A percentile compares a stretch with the other conserved stretches of the same genome.
These are phyloP conservation scores for Vanacampus margaritifer DNA, from an alignment of 2,113 vertebrate species.

Conservation along the genomic window DNA sequence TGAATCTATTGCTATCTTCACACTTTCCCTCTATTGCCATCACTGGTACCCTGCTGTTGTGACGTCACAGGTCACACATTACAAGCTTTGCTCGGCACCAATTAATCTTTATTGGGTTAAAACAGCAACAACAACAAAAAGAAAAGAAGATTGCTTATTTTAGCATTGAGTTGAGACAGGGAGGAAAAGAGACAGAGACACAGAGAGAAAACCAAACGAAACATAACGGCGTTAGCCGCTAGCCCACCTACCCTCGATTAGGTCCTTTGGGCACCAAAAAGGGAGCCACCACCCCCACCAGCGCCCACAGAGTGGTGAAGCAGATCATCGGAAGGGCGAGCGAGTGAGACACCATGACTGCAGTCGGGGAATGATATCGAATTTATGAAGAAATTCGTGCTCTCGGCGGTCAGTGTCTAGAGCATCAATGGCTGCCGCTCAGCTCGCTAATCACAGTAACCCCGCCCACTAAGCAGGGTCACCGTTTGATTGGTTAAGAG, in stretches of 20 bases:
- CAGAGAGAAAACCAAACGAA: not conserved
- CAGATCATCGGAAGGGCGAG: constrained; percentile 90
- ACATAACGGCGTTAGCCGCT: not conserved
- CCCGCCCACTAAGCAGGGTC: constrained; percentile 11
- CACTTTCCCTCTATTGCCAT: not conserved
- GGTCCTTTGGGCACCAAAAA: constrained; percentile 97
- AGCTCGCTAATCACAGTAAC: not conserved
- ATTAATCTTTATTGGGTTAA: not conserved
- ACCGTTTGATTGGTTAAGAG: constrained; percentile 24
- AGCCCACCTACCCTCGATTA: constrained; percentile 86
- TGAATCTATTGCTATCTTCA: not conserved
- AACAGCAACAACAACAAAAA: not conserved
- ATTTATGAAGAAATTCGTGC: not conserved
- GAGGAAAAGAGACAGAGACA: not conserved
- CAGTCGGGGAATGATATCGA: not conserved
- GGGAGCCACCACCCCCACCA: constrained; percentile 90
- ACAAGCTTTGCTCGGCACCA: not conserved
- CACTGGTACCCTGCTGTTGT: not conserved
- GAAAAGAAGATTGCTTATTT: not conserved
- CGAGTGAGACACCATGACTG: constrained; percentile 85
- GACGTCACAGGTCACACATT: not conserved
- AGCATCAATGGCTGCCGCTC: constrained; percentile 51
- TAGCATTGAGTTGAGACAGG: not conserved
- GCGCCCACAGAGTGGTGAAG: constrained; percentile 92
- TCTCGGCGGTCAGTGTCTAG: not conserved